These are phyloP conservation scores for Stenchaetothrips biformis DNA, from an alignment of 2,888 invertebrate species.

Conservation along the genomic window DNA sequence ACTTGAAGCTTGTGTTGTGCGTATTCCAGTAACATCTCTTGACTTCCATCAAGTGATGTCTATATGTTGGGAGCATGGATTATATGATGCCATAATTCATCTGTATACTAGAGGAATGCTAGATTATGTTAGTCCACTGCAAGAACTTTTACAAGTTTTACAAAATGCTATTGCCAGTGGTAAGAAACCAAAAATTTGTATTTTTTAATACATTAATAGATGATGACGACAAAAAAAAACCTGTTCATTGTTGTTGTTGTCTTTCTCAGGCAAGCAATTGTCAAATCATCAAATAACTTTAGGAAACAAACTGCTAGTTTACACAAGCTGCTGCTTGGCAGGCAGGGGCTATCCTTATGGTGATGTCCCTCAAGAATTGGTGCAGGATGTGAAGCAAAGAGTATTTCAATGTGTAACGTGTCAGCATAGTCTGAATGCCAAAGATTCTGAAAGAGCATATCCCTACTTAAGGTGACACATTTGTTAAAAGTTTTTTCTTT, in stretches of 20 bases:
- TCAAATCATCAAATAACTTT: constrained; percentile 43
- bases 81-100: constrained; percentile 65
- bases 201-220: not conserved
- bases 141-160: constrained; percentile 58
- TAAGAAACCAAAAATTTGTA: constrained; percentile 39
- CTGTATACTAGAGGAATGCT: constrained; percentile 70
- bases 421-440: constrained; percentile 57
- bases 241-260: not conserved
- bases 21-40: constrained; percentile 66
- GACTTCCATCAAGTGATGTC: constrained; percentile 69
- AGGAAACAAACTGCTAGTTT: constrained; percentile 79
- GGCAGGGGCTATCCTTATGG: constrained; percentile 78
- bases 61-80: constrained; percentile 55
- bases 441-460: constrained; percentile 59
- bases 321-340: constrained; percentile 81
- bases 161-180: constrained; percentile 47
- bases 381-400: constrained; percentile 66
- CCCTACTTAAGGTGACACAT: constrained; percentile 55
- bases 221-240: constrained; percentile 12
- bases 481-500: not conserved
- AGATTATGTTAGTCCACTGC: constrained; percentile 70
- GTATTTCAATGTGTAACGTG: constrained; percentile 65
- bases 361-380: constrained; percentile 58
- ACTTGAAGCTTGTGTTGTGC: constrained; percentile 65
- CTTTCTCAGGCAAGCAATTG: constrained; percentile 40